Evolutionary conservation across 2,113 vertebrate species (phyloP), one percentile per base, ranked within the genome.

Genomic region (Sterna hirundo): DNA sequence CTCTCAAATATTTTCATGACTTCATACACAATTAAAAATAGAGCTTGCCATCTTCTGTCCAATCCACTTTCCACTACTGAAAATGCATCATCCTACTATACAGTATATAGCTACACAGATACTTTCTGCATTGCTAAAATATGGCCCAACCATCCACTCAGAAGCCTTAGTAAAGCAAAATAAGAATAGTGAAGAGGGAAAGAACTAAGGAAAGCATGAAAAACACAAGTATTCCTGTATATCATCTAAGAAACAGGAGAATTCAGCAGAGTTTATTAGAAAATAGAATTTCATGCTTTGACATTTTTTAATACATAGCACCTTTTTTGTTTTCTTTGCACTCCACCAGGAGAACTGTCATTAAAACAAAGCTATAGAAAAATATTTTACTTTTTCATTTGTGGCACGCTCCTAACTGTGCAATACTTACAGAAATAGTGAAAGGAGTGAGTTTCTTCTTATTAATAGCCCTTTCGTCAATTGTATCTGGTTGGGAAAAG

Each of bases 381-480:
- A 70, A 49, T 44, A 80, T 9, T 85, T 82, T 21, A 47, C 11
- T 74, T 76, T 46, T 69, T 83, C 20, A 83, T 62, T 55, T 68
- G 10, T 72, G 44, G 25, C 23, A 80, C 83, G 32, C 80, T 86
- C 30, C 44, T 69, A 38, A 76, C 57, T 68, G 32, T 52, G 38
- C 40, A 77, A 57, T 97, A 99, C 99, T 99, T 98, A 99, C 98
- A 97, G 98, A 99, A 98, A 99, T 62, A 55, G 98, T 99, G 97
- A 99, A 99, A 81, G 98, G 98, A 36, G 99, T 98, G 18, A 99
- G 98, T 42, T 99, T 99, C 97, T 98, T 99, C 58, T 98, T 99
- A 98, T 99, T 99, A 97, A 99, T 99, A 94, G 99, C 99, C 93
- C 99, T 98, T 97, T 99, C 99, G 88, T 99, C 99, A 91, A 99